Conservation (phyloP, 1,140 invertebrate species). For the Monochamus saltuarius region DNA sequence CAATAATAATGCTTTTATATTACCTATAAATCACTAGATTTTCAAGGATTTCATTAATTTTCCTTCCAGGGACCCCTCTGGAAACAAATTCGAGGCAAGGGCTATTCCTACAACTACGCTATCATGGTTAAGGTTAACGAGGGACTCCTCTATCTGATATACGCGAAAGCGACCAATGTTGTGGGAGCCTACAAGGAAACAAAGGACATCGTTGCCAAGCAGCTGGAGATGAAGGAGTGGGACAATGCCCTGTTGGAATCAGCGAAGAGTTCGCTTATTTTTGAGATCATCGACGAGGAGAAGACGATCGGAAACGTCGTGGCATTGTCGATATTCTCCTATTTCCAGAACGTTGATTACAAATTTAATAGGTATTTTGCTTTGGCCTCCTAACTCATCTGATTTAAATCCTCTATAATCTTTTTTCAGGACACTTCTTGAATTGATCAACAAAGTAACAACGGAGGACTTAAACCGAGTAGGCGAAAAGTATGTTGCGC, state of each 20-base stretch:
- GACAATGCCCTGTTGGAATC: constrained; percentile 75
- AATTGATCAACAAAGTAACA: constrained; percentile 64
- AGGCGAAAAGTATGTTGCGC: constrained; percentile 67
- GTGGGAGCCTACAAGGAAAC: constrained; percentile 76
- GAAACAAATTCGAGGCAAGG: constrained; percentile 79
- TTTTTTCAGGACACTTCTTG: constrained; percentile 33
- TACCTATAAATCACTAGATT: no score
- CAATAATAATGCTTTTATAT: no score
- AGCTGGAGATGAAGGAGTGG: constrained; percentile 65
- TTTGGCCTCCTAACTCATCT: no score
- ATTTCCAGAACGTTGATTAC: constrained; percentile 67
- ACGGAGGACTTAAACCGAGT: constrained; percentile 65
- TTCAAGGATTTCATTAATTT: no score
- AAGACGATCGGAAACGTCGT: constrained; percentile 74
- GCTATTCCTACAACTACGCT: constrained; percentile 78
- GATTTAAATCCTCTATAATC: neutral
- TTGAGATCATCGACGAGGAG: constrained; percentile 79
- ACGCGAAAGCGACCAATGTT: constrained; percentile 75
- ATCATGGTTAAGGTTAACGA: constrained; percentile 65
- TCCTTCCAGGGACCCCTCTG: constrained; percentile 78
- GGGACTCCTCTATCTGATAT: constrained; percentile 69
- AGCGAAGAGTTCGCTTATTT: constrained; percentile 81
- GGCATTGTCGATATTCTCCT: constrained; percentile 68
- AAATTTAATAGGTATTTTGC: constrained; percentile 65
- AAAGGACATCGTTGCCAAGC: constrained; percentile 62